Conservation (phyloP, 1,140 invertebrate genomes). For the Drosophila albomicans region DNA sequence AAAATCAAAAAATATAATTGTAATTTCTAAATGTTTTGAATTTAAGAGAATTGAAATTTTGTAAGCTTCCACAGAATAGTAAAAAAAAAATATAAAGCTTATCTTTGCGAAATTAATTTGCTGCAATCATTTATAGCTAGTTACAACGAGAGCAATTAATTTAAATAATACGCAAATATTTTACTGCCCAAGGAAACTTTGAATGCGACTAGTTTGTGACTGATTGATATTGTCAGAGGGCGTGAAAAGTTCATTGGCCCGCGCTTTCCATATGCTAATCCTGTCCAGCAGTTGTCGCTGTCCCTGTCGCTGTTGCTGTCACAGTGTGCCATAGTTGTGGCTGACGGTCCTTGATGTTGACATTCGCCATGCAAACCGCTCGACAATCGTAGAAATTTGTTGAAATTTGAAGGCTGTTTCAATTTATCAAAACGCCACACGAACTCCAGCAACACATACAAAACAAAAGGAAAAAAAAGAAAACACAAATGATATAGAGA, state of each 20-base stretch:
- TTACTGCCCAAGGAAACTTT: too few relatives aligned
- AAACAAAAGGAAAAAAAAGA: constrained; percentile 5
- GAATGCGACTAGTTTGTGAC: not conserved
- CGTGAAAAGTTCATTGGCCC: constrained; percentile 26
- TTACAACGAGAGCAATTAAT: too few relatives aligned
- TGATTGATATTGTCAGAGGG: not conserved
- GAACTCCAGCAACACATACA: constrained; percentile 14
- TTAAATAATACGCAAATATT: too few relatives aligned
- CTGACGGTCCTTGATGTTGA: constrained; percentile 29
- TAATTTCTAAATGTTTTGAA: too few relatives aligned
- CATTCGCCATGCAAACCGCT: constrained; percentile 41
- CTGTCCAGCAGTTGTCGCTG: constrained; percentile 33
- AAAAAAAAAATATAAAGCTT: not conserved
- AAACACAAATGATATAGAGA: constrained; percentile 17
- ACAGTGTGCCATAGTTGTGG: not conserved
- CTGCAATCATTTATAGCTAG: too few relatives aligned
- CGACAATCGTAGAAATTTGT: constrained; percentile 46
- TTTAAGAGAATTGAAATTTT: too few relatives aligned
- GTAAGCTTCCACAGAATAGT: too few relatives aligned
- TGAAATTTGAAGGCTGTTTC: constrained; percentile 42
- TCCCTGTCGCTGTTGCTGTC: not conserved
- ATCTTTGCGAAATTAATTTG: too few relatives aligned
- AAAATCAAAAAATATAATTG: too few relatives aligned
- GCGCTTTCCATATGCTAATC: constrained; percentile 34
- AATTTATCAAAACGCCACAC: constrained; percentile 49